Evolutionary conservation across 2,113 vertebrate genomes (phyloP).

Genomic region (Silurus asotus): DNA sequence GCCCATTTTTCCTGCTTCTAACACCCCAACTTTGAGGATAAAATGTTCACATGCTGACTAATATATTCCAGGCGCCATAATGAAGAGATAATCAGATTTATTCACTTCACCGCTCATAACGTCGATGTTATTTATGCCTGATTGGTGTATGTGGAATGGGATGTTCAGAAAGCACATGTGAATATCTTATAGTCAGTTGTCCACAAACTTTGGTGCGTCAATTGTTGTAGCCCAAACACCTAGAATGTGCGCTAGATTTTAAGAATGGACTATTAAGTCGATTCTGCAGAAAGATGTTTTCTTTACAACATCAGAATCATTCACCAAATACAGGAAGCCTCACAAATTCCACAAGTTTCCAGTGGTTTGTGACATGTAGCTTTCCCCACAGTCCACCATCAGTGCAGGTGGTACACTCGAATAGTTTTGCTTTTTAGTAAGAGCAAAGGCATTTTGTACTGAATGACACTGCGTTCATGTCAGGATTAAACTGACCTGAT

Average conservation of each 20-base stretch:
- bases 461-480: not conserved
- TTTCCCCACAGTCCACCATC: not conserved
- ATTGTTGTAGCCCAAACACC: not conserved
- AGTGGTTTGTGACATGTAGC: not conserved
- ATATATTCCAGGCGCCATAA: too few relatives aligned
- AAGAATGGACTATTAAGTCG: not conserved
- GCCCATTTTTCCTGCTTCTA: too few relatives aligned
- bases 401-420: not conserved
- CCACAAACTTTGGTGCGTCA: too few relatives aligned
- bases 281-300: not conserved
- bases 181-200: too few relatives aligned
- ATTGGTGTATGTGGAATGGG: too few relatives aligned
- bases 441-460: not conserved
- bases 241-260: not conserved
- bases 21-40: too few relatives aligned
- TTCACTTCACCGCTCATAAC: too few relatives aligned
- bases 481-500: slow-evolving; percentile 43
- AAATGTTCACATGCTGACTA: too few relatives aligned
- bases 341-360: not conserved
- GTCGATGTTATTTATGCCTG: too few relatives aligned
- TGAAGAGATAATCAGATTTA: too few relatives aligned
- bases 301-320: not conserved
- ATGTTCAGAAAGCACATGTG: too few relatives aligned
- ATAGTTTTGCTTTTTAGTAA: not conserved
- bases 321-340: not conserved